Evolutionary conservation across 1,140 invertebrate genomes (phyloP), one percentile per base, ranked within the genome.

Genomic region (Drosophila orena): DNA sequence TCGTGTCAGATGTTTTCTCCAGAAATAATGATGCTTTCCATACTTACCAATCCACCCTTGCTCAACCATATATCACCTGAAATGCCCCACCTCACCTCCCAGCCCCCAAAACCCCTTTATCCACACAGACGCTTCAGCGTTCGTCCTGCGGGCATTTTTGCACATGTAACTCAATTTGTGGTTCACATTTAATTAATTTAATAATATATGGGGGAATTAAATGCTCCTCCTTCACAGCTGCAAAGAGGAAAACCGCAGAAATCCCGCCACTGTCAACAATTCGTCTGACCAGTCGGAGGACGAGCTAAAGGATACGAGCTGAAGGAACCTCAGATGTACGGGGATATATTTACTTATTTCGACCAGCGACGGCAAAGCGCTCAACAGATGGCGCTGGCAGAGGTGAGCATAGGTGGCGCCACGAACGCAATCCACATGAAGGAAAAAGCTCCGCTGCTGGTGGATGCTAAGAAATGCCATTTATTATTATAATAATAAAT

Each of bases 101-200:
- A 1, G 24, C 35, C 10, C 27, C 27, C 30, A 47, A 46, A 47
- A 17, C 14, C 11, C 42, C 49, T 60, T 22, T 35, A 42, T 81
- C 22, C 44, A 62, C 42, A 38, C 57, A 70, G 40, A 14, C 54
- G 42, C 46, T 52, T 44, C 57, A 17, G 12, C 44, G 15, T 59
- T 64, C 78, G 58, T 60, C 81, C 57, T 61, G 77, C 77, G 74
- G 66, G 72, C 70, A 81, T 79, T 86, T 88, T 88, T 88, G 75
- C 62, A 66, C 79, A 88, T 86, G 88, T 88, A 86, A 86, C 83
- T 86, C 83, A 86, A 86, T 86, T 88, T 86, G 83, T 83, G 83
- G 83, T 73, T 88, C 81, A 76, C 75, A 83, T 86, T 83, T 83
- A 86, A 86, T 86, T 86, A 86, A 86, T 86, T 86, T 83, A 88